These are phyloP conservation scores for Oscheius sp. DNA, from an alignment of 2,888 invertebrate genomes.

Conservation along the genomic window DNA sequence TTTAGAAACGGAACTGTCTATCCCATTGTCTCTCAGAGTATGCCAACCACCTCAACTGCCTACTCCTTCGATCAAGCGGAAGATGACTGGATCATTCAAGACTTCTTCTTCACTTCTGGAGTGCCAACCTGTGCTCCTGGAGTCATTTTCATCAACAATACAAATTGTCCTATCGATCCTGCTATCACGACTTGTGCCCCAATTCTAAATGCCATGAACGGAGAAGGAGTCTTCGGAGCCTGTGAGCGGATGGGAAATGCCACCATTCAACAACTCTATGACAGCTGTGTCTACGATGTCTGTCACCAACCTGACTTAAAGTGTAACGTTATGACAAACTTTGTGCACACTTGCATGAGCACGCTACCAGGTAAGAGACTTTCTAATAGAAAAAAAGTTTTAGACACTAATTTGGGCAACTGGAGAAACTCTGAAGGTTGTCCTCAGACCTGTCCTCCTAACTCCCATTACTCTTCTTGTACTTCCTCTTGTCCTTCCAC, in stretches of 20 bases:
- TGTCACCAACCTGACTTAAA: slow-evolving; percentile 39
- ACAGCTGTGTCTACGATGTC: slow-evolving; percentile 57
- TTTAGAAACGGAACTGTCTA: slow-evolving; percentile 25
- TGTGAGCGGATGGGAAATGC: slow-evolving; percentile 37
- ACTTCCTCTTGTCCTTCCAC: slow-evolving; percentile 57
- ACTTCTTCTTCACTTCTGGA: slow-evolving; percentile 40
- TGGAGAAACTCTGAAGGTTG: slow-evolving; percentile 45
- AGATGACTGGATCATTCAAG: slow-evolving; percentile 50
- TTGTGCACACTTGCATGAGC: slow-evolving; percentile 42
- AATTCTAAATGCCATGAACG: slow-evolving; percentile 41
- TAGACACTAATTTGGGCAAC: slow-evolving; percentile 21
- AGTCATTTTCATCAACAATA: slow-evolving; percentile 39
- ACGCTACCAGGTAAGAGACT: slow-evolving; percentile 30
- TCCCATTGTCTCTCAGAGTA: slow-evolving; percentile 15
- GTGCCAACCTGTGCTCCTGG: slow-evolving; percentile 40
- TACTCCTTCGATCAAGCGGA: neutral
- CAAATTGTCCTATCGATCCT: slow-evolving; percentile 36
- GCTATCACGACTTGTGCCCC: slow-evolving; percentile 34
- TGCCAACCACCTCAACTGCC: neutral
- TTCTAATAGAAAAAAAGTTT: neutral
- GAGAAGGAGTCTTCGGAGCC: slow-evolving; percentile 53
- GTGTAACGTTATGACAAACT: slow-evolving; percentile 39
- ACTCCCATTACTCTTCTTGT: slow-evolving; percentile 46
- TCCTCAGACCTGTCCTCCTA: slow-evolving; percentile 40
- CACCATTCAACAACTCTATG: slow-evolving; percentile 40